phyloP scores from a whole-genome alignment of 30 jellyfish, hydroid and myxozoan genomes.

The Pelagia noctiluca region DNA sequence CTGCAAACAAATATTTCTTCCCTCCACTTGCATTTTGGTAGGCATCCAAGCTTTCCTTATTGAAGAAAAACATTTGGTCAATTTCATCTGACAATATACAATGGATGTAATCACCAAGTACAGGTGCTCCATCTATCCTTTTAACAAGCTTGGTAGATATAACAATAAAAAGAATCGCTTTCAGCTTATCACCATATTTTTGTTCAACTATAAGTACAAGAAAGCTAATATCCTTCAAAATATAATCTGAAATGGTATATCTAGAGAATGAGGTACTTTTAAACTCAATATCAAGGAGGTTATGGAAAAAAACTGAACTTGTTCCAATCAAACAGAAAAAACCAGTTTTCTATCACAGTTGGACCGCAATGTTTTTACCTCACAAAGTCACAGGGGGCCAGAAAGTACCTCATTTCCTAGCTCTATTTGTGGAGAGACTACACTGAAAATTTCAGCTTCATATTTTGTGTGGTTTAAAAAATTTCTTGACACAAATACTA shows the following conservation, averaged over 20 bases:
- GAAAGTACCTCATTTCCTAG: too few species aligned
- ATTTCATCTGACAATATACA: slow-evolving; percentile 21
- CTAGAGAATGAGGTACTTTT: slow-evolving; percentile 18
- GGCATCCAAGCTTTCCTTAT: slow-evolving; percentile 10
- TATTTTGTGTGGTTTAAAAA: too few species aligned
- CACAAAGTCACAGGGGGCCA: too few species aligned
- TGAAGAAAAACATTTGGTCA: slow-evolving; percentile 36
- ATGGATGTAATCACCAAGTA: slow-evolving; percentile 36
- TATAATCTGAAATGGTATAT: too few species aligned
- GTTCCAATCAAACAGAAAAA: background rate
- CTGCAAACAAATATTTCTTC: slow-evolving; percentile 21
- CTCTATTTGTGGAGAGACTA: too few species aligned
- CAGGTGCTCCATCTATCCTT: slow-evolving; percentile 53
- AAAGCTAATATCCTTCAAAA: too few species aligned
- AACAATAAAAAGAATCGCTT: slow-evolving; percentile 16
- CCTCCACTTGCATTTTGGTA: slow-evolving; percentile 46
- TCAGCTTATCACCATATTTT: slow-evolving; percentile 25
- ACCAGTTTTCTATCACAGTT: too few species aligned
- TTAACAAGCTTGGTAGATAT: slow-evolving; percentile 28
- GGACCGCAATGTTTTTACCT: too few species aligned
- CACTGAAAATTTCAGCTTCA: too few species aligned
- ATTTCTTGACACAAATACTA: too few species aligned
- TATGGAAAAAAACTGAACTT: background rate
- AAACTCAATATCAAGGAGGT: slow-evolving; percentile 25
- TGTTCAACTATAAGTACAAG: too few species aligned